These are phyloP conservation scores for Athrips mouffetella DNA, from an alignment of 2,888 invertebrate species.

Conservation along the genomic window DNA sequence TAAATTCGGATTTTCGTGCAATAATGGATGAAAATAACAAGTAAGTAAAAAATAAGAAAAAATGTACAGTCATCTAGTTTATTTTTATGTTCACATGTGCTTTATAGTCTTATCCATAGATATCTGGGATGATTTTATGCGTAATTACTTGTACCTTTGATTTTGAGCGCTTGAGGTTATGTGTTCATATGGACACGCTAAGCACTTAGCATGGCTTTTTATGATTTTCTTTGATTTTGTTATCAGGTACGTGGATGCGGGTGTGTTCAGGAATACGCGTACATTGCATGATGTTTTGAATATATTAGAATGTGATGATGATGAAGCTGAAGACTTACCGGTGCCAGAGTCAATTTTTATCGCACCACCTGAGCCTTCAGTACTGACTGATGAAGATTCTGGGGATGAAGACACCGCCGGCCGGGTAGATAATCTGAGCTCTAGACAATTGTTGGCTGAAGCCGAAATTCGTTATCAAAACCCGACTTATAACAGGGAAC, in stretches of 20 bases:
- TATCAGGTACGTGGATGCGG: background rate
- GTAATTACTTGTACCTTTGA: background rate
- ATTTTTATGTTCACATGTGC: no score
- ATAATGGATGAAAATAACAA: background rate
- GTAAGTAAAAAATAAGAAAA: background rate
- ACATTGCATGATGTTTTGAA: constrained; percentile 1
- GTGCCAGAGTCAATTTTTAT: constrained; percentile 6
- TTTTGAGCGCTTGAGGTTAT: background rate
- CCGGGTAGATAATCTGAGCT: constrained; percentile 11
- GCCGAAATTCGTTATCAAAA: constrained; percentile 10
- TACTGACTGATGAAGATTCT: constrained; percentile 16
- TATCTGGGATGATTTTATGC: background rate
- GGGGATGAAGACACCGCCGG: constrained; percentile 15
- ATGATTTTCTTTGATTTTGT: background rate
- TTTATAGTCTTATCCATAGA: background rate
- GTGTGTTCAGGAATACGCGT: background rate
- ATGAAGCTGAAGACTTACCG: background rate
- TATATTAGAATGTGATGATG: background rate
- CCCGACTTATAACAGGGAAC: background rate
- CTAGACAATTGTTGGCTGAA: constrained; percentile 12
- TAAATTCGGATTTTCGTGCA: background rate
- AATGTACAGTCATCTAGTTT: background rate
- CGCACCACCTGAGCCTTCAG: constrained; percentile 15
- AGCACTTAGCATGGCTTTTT: background rate
- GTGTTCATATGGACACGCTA: constrained; percentile 10